Conservation (phyloP, 2,113 vertebrate species). For the Percopsis transmontana region DNA sequence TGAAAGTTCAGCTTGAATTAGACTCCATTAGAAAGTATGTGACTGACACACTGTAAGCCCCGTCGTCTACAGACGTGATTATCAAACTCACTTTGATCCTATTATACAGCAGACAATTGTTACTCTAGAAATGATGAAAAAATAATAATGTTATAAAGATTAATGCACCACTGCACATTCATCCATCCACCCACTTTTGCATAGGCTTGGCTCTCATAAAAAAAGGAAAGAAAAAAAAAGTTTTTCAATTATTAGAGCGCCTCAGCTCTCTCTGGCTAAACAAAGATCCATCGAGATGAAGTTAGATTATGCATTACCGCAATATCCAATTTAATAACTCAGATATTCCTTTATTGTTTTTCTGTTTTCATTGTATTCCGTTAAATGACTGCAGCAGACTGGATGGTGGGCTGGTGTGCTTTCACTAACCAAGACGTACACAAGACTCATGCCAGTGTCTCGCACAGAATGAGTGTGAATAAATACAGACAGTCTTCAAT, state of each 20-base stretch:
- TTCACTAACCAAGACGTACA: constrained; percentile 70
- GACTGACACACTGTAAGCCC: constrained; percentile 71
- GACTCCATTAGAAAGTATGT: constrained; percentile 72
- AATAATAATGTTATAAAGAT: constrained; percentile 82
- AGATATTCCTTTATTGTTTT: constrained; percentile 79
- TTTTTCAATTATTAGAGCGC: constrained; percentile 81
- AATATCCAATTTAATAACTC: constrained; percentile 82
- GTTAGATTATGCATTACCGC: constrained; percentile 78
- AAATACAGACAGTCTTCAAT: constrained; percentile 65
- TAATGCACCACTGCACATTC: constrained; percentile 74
- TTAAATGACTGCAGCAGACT: constrained; percentile 67
- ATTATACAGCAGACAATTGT: constrained; percentile 77
- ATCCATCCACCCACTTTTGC: constrained; percentile 66
- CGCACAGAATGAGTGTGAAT: constrained; percentile 46
- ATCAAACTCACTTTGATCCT: constrained; percentile 76
- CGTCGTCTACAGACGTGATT: constrained; percentile 75
- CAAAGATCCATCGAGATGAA: constrained; percentile 78
- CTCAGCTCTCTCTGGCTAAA: constrained; percentile 72
- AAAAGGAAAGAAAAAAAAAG: too few relatives aligned
- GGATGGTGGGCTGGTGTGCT: constrained; percentile 49
- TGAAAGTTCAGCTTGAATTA: constrained; percentile 72
- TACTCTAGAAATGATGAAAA: constrained; percentile 74
- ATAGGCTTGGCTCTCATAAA: constrained; percentile 69
- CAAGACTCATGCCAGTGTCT: constrained; percentile 52
- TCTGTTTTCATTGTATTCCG: constrained; percentile 76